These are phyloP conservation scores for Neodontobutis hainanensis DNA, from an alignment of 2,113 vertebrate genomes.

Conservation along the genomic window DNA sequence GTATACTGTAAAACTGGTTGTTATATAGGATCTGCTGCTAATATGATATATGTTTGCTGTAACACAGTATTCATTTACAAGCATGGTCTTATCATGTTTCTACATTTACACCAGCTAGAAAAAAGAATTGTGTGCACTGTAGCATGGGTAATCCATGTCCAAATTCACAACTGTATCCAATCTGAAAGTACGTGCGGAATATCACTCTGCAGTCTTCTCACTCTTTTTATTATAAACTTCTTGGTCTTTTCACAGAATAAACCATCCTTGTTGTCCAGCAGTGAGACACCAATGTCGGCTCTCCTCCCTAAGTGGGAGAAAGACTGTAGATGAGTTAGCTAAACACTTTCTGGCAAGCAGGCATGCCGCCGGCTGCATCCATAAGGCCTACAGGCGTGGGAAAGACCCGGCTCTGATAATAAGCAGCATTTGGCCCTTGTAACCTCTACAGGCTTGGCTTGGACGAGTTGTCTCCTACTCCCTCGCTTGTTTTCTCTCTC, in stretches of 20 bases:
- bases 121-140: too few species aligned
- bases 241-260: constrained; percentile 55
- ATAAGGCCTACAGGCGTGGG: constrained; percentile 74
- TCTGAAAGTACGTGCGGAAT: constrained; percentile 34
- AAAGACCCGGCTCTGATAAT: constrained; percentile 77
- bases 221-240: constrained; percentile 36
- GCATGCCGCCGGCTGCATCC: constrained; percentile 67
- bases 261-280: constrained; percentile 50
- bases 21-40: too few species aligned
- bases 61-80: too few species aligned
- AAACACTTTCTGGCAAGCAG: constrained; percentile 69
- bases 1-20: too few species aligned
- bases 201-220: constrained; percentile 51
- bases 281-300: constrained; percentile 43
- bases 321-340: constrained; percentile 69
- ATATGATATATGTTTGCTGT: too few species aligned
- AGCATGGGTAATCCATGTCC: background rate
- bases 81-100: too few species aligned
- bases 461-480: constrained; percentile 55
- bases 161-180: constrained; percentile 54
- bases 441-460: constrained; percentile 68
- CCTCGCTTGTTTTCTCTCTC: constrained; percentile 61
- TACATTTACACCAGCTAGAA: too few species aligned
- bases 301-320: constrained; percentile 50
- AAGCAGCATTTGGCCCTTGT: constrained; percentile 72